phyloP scores from a whole-genome alignment of 2,888 invertebrate genomes.

The Liposcelis brunnea region DNA sequence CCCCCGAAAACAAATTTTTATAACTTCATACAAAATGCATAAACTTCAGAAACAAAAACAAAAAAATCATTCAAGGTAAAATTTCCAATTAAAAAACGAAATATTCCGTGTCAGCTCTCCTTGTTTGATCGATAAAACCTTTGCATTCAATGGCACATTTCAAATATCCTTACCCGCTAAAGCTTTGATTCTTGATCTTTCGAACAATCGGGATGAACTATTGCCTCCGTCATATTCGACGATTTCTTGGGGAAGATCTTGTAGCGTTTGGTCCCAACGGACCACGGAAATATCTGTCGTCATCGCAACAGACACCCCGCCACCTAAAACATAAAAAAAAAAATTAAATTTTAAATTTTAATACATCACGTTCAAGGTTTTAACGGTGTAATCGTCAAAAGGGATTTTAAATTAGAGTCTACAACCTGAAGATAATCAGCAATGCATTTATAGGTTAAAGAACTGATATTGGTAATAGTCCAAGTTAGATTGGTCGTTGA shows the following conservation, averaged over 20 bases:
- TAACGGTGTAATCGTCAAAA: not conserved
- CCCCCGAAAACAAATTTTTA: no score
- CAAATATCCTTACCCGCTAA: constrained; percentile 59
- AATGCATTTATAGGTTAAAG: no score
- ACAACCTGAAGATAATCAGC: no score
- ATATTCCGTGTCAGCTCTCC: no score
- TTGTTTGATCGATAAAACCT: not conserved
- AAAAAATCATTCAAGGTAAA: no score
- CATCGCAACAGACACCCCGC: constrained; percentile 34
- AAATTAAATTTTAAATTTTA: no score
- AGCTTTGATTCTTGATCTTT: constrained; percentile 97
- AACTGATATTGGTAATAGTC: no score
- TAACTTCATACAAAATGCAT: no score
- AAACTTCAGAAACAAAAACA: no score
- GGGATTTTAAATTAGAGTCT: no score
- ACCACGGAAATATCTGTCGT: constrained; percentile 95
- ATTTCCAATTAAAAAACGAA: no score
- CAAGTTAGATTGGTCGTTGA: no score
- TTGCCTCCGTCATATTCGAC: constrained; percentile 99
- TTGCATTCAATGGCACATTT: constrained; percentile 2
- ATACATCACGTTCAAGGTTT: not conserved
- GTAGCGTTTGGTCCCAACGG: constrained; percentile 85
- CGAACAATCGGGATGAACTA: constrained; percentile 96
- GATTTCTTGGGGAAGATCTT: constrained; percentile 88
- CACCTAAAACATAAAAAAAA: constrained; percentile 1